Conservation (phyloP, 2,113 vertebrate genomes). For the Zosterops japonicus region DNA sequence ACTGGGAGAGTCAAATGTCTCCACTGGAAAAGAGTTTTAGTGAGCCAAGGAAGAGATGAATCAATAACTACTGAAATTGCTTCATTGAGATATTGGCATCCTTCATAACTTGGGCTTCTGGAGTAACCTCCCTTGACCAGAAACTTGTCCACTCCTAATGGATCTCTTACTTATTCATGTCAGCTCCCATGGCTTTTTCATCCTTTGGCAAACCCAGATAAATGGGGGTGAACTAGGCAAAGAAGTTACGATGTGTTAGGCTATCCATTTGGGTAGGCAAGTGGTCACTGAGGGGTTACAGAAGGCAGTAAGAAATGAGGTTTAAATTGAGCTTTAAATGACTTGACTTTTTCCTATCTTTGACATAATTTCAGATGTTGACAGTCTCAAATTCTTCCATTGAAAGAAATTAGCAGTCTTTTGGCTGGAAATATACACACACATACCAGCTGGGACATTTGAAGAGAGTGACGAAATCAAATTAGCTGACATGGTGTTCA, state of each 20-base stretch:
- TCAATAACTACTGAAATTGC: neutral
- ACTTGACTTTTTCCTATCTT: neutral
- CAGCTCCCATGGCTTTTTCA: neutral
- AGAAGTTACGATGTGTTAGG: neutral
- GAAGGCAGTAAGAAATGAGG: neutral
- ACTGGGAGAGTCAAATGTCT: neutral
- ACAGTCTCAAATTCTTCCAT: neutral
- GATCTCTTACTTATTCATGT: neutral
- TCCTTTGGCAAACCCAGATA: neutral
- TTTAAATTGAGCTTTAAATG: neutral
- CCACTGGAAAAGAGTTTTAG: neutral
- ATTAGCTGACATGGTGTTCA: constrained; percentile 49
- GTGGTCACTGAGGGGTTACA: neutral
- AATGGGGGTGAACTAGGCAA: neutral
- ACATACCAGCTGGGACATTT: neutral
- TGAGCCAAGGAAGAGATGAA: neutral
- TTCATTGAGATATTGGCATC: neutral
- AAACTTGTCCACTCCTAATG: neutral
- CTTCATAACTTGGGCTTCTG: neutral
- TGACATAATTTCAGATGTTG: neutral
- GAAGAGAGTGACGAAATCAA: constrained; percentile 28
- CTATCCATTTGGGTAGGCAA: neutral
- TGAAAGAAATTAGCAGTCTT: neutral
- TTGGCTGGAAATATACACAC: neutral
- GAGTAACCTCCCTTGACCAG: neutral